phyloP scores from a whole-genome alignment of 2,797 vertebrate genomes.

The Rhinichthys osculus region DNA sequence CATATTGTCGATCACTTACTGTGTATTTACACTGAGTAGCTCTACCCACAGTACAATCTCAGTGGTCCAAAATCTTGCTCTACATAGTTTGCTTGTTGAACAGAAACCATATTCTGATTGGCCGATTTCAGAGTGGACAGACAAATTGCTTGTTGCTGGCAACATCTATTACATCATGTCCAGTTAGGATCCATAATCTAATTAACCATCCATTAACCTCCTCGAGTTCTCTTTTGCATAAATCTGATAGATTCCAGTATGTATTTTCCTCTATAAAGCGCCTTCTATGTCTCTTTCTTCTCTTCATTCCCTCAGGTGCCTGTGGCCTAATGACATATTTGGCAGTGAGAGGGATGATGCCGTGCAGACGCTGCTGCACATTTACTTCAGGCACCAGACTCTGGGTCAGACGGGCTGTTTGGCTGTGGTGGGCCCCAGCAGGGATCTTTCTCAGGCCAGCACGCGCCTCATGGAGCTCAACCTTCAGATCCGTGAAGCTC shows the following conservation, averaged over 20 bases:
- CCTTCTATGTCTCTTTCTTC: neutral
- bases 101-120: neutral
- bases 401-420: conserved; percentile 95
- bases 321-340: conserved; percentile 98
- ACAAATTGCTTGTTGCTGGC: neutral
- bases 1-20: neutral
- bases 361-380: conserved; percentile 93
- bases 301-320: conserved; percentile 76
- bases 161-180: neutral
- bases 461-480: conserved; percentile 97
- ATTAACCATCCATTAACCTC: neutral
- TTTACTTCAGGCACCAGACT: conserved; percentile 97
- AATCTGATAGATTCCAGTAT: neutral
- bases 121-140: neutral
- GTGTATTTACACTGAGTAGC: neutral
- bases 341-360: conserved; percentile 90
- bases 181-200: neutral
- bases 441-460: conserved; percentile 92
- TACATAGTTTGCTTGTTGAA: neutral
- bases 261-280: neutral
- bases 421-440: conserved; percentile 90
- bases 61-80: neutral
- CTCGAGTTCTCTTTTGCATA: neutral
- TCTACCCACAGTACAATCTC: neutral
- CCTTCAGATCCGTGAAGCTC: conserved; percentile 93